Conservation (phyloP, 2,113 vertebrate species). For the Scophthalmus maximus region DNA sequence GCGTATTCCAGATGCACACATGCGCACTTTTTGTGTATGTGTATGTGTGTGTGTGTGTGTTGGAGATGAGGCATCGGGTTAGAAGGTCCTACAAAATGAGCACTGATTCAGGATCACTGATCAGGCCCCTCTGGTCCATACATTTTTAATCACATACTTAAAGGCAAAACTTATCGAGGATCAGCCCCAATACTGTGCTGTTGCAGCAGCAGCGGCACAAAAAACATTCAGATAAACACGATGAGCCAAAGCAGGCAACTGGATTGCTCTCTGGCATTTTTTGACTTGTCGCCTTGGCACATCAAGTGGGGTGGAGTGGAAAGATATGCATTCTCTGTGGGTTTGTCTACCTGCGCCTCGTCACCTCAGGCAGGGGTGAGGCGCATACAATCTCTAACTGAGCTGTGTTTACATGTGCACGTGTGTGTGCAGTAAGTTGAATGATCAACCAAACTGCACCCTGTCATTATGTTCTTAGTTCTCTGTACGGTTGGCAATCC, state of each 20-base stretch:
- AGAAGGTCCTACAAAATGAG: conserved; percentile 71
- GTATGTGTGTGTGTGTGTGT: conserved; percentile 46
- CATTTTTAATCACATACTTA: conserved; percentile 66
- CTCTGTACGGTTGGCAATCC: conserved; percentile 45
- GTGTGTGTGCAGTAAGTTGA: conserved; percentile 23
- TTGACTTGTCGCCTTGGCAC: conserved; percentile 59
- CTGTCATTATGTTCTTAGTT: conserved; percentile 29
- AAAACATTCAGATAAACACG: conserved; percentile 79
- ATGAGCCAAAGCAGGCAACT: conserved; percentile 68
- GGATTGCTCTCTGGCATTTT: conserved; percentile 61
- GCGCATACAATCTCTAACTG: conserved; percentile 65
- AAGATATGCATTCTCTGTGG: conserved; percentile 51
- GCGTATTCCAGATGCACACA: conserved; percentile 62
- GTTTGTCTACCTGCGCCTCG: conserved; percentile 54
- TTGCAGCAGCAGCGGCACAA: conserved; percentile 58
- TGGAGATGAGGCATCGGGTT: conserved; percentile 79
- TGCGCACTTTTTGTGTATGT: conserved; percentile 27
- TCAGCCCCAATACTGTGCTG: conserved; percentile 73
- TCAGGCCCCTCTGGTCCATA: conserved; percentile 75
- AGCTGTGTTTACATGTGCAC: conserved; percentile 52
- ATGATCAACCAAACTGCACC: conserved; percentile 29
- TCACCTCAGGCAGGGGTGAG: conserved; percentile 58
- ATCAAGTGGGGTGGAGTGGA: conserved; percentile 54
- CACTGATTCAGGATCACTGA: conserved; percentile 58
- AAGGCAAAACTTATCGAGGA: conserved; percentile 77